A percentile compares a stretch with the other conserved stretches of the same genome.
Evolutionary conservation across 2,113 vertebrate genomes (phyloP).

Genomic region (Phrynosoma platyrhinos): DNA sequence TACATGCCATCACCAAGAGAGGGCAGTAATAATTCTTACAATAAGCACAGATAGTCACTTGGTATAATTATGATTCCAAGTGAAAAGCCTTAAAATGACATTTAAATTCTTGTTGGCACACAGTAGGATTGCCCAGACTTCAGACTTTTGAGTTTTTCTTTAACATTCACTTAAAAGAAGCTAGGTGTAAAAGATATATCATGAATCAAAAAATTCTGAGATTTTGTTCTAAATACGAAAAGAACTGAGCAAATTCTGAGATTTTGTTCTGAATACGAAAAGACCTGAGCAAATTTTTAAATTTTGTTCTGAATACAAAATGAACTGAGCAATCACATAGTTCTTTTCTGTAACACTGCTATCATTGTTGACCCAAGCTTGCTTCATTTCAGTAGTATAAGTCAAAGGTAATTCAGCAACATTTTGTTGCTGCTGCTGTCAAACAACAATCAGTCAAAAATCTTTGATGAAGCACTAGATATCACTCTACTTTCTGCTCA

Average conservation of each 20-base stretch:
- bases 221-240: background rate
- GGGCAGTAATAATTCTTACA: conserved; percentile 10
- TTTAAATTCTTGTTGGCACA: background rate
- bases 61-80: background rate
- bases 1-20: conserved; percentile 32
- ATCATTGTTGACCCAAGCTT: background rate
- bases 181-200: background rate
- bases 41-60: conserved; percentile 2
- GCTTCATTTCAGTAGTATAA: background rate
- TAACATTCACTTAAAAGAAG: background rate
- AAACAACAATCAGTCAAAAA: too few species aligned
- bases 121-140: background rate
- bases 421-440: too few species aligned
- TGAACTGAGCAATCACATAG: too few species aligned
- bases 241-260: background rate
- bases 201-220: background rate
- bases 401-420: background rate
- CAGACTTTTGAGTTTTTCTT: background rate
- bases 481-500: too few species aligned
- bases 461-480: too few species aligned
- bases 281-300: too few species aligned
- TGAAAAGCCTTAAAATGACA: background rate
- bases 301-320: too few species aligned
- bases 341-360: too few species aligned
- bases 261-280: too few species aligned